Conservation (phyloP, 1,140 invertebrate genomes). For the Zaprionus lachaisei region DNA sequence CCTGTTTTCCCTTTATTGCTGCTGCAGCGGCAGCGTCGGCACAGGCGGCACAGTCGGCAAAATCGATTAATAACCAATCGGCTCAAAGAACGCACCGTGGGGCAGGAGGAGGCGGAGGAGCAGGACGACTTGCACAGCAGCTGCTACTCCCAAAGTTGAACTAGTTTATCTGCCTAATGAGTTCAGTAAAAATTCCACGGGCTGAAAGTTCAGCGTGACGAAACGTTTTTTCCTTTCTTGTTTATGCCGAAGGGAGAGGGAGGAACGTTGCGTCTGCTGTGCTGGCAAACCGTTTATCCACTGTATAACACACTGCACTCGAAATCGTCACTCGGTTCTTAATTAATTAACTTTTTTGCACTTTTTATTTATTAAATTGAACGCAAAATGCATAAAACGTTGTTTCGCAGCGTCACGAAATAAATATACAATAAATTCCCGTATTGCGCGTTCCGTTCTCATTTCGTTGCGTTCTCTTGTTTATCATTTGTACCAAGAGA, state of each 20-base stretch:
- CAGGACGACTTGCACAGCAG: conserved; percentile 9
- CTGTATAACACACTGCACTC: conserved; percentile 38
- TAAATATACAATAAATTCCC: conserved; percentile 67
- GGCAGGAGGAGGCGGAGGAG: conserved; percentile 13
- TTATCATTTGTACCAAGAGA: conserved; percentile 52
- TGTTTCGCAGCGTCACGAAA: conserved; percentile 65
- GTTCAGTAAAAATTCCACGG: conserved; percentile 54
- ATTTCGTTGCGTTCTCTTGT: conserved; percentile 46
- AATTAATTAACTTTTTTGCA: conserved; percentile 52
- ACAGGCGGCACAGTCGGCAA: conserved; percentile 60
- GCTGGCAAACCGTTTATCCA: conserved; percentile 38
- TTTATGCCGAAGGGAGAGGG: conserved; percentile 1
- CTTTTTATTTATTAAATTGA: conserved; percentile 41
- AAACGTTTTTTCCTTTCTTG: conserved; percentile 59
- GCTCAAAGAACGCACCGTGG: conserved; percentile 25
- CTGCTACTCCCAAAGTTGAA: conserved; percentile 1
- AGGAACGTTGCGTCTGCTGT: conserved; percentile 16
- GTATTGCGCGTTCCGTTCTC: conserved; percentile 46
- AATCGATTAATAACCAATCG: conserved; percentile 76
- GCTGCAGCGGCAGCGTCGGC: not conserved
- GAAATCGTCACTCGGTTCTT: conserved; percentile 16
- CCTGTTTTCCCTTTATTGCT: conserved; percentile 64
- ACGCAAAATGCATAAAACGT: conserved; percentile 52
- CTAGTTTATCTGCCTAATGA: conserved; percentile 23
- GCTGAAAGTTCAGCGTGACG: conserved; percentile 67